phyloP scores from a whole-genome alignment of 2,888 invertebrate species.

The Pedicia rivosa region DNA sequence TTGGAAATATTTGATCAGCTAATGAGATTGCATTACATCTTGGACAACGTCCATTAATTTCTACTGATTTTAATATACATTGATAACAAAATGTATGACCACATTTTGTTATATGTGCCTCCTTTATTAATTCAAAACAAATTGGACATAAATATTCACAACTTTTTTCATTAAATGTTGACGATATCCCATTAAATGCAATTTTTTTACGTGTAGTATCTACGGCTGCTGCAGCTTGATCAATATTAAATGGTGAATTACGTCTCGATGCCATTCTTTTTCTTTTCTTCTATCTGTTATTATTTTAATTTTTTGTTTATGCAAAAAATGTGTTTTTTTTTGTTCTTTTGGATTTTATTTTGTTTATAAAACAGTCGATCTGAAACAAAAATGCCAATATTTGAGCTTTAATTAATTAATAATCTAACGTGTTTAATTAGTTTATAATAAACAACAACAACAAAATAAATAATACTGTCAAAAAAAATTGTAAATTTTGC shows the following conservation, averaged over 20 bases:
- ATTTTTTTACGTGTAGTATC: constrained; percentile 1
- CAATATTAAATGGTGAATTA: not conserved
- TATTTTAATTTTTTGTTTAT: not conserved
- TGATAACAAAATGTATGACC: constrained; percentile 83
- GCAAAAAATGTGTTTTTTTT: not conserved
- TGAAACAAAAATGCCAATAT: not conserved
- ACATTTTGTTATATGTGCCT: constrained; percentile 81
- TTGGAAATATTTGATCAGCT: constrained; percentile 65
- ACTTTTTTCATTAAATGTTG: constrained; percentile 32
- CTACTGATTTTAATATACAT: constrained; percentile 56
- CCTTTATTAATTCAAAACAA: constrained; percentile 76
- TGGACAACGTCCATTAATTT: constrained; percentile 55
- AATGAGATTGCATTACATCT: constrained; percentile 61
- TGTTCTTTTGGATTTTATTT: not conserved
- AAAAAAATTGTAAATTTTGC: not conserved
- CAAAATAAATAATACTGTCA: not conserved
- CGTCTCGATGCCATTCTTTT: no score
- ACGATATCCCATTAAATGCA: constrained; percentile 27
- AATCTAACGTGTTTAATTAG: not conserved
- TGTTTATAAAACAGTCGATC: not conserved
- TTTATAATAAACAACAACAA: not conserved
- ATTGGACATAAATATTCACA: constrained; percentile 55
- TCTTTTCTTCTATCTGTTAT: no score
- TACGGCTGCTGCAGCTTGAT: not conserved
- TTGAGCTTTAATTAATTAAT: not conserved